Evolutionary conservation across 2,113 vertebrate species (phyloP).

Genomic region (Hyaena hyaena): DNA sequence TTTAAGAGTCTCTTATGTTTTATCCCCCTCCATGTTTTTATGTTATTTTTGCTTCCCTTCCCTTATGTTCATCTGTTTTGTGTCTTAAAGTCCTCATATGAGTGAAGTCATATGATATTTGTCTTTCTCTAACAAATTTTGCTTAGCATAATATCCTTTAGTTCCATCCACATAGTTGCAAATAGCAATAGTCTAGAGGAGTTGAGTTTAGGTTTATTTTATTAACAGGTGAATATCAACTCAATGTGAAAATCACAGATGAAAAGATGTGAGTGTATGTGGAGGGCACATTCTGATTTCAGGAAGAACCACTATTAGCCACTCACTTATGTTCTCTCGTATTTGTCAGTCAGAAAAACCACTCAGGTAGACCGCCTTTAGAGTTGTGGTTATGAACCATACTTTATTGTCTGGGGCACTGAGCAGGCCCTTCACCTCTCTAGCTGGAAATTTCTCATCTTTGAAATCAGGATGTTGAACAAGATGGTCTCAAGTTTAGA

Average conservation of each 20-base stretch:
- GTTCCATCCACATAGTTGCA: too few species aligned
- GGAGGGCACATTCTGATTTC: constrained; percentile 20
- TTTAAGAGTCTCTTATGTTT: too few species aligned
- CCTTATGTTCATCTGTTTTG: too few species aligned
- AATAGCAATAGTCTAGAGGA: background rate
- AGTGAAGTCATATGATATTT: too few species aligned
- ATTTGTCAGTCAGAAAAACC: background rate
- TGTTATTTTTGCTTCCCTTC: too few species aligned
- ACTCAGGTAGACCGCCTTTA: background rate
- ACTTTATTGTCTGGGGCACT: background rate
- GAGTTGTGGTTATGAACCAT: background rate
- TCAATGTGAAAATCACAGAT: background rate
- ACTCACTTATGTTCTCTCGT: background rate
- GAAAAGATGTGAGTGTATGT: background rate
- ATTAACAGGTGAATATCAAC: background rate
- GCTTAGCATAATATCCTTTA: too few species aligned
- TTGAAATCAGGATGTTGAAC: background rate
- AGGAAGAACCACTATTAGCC: background rate
- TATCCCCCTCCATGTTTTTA: too few species aligned
- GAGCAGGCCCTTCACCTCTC: background rate
- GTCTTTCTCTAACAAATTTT: too few species aligned
- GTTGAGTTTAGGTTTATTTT: constrained; percentile 1
- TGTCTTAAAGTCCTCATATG: too few species aligned
- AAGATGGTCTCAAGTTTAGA: background rate
- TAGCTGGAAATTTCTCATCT: background rate